phyloP scores from a whole-genome alignment of 2,888 invertebrate species.

The Cosmopolites sordidus region DNA sequence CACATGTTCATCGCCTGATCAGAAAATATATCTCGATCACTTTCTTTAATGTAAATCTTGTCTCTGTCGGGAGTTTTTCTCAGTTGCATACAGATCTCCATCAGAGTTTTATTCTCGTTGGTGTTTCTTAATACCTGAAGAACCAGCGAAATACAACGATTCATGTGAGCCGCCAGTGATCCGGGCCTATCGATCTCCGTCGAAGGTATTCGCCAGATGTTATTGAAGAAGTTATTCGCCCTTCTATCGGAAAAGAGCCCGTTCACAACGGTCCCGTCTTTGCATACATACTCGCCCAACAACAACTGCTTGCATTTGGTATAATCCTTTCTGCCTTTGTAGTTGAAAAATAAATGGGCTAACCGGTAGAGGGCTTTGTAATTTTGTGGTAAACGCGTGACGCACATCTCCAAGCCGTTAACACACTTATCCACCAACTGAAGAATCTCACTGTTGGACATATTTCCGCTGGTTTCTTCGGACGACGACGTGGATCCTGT shows the following conservation, averaged over 20 bases:
- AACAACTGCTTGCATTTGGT: slow-evolving; percentile 68
- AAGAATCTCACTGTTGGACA: slow-evolving; percentile 41
- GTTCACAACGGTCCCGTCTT: slow-evolving; percentile 62
- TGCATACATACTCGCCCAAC: slow-evolving; percentile 64
- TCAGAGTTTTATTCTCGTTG: slow-evolving; percentile 73
- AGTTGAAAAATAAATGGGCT: slow-evolving; percentile 75
- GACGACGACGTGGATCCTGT: slow-evolving; percentile 40
- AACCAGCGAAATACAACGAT: slow-evolving; percentile 74
- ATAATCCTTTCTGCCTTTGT: slow-evolving; percentile 62
- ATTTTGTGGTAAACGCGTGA: slow-evolving; percentile 81
- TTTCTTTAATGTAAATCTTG: slow-evolving; percentile 81
- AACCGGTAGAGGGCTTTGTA: slow-evolving; percentile 89
- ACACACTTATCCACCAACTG: slow-evolving; percentile 44
- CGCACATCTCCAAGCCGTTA: slow-evolving; percentile 75
- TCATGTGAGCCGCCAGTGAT: slow-evolving; percentile 88
- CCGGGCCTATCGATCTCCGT: slow-evolving; percentile 90
- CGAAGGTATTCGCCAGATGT: slow-evolving; percentile 88
- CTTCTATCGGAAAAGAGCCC: slow-evolving; percentile 86
- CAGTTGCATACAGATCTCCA: slow-evolving; percentile 75
- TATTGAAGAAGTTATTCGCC: slow-evolving; percentile 83
- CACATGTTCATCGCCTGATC: slow-evolving; percentile 74
- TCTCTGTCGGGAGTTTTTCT: slow-evolving; percentile 78
- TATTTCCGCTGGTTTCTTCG: slow-evolving; percentile 39
- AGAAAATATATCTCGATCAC: slow-evolving; percentile 75
- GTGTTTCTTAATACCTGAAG: slow-evolving; percentile 76